Base-by-base conservation (phyloP, 2,888 invertebrate species). In the Drosophila nigricruria region DNA sequence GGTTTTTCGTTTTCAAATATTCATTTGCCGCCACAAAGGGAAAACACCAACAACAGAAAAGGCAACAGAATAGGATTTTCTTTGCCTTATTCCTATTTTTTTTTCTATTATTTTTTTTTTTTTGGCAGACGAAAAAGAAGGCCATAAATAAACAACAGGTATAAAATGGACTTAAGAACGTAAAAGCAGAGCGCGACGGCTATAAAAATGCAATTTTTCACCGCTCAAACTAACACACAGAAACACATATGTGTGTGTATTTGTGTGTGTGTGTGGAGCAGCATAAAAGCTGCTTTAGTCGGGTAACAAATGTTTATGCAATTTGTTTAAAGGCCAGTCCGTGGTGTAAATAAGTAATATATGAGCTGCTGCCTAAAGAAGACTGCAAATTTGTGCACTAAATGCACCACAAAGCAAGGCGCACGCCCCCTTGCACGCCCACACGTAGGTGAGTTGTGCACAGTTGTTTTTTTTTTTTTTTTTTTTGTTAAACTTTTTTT, bases 131-230 rank as follows among this genome's bases (percentile, higher is more conserved):
- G 47, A 34, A 40, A 53, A 57, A 34, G 34, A 52, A 58, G 43
- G 59, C 64, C 70, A 89, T 85, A 89, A 86, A 89, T 85, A 84
- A 89, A 83, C 84, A 81, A 81, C 70, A 76, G 73, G 70, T 78
- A 73, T 78, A 80, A 85, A 79, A 67, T 56, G 70, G 76, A 85
- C 76, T 89, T 85, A 78, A 70, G 79, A 79, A 73, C 56, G 67
- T 49, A 72, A 85, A 73, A 60, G 61, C 77, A 68, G 62, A 56
- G 70, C 64, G 40, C 36, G 71, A 68, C 63, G 71, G 70, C 63
- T 76, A 71, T 81, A 79, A 87, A 84, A 84, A 74, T 84, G 75
- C 73, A 84, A 81, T 82, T 81, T 86, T 56, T 69, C 34, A 32
- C 20, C 34, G 27, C 45, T 16, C 40, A 57, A 47, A 30, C 54